These are phyloP conservation scores for Dendronephthya gigantea DNA, from an alignment of 64 coral and sea anemone species.

Conservation along the genomic window DNA sequence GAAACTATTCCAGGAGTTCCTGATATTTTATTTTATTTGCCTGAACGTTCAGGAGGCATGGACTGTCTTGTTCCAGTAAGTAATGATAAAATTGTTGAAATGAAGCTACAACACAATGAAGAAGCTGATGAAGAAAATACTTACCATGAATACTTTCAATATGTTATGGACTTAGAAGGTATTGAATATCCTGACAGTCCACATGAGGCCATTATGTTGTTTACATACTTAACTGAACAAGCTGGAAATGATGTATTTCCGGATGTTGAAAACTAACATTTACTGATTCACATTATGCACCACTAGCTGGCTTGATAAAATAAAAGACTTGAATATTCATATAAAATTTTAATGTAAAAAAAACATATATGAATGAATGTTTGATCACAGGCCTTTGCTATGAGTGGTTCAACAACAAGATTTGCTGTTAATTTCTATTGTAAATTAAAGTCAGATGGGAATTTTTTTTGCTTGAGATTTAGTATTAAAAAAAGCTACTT, in stretches of 20 bases:
- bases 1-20: slow-evolving; percentile 25
- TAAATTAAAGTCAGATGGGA: too few species aligned
- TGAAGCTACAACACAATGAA: neutral
- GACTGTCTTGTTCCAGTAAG: slow-evolving; percentile 15
- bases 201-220: neutral
- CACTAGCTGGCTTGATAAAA: neutral
- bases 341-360: too few species aligned
- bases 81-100: slow-evolving; percentile 13
- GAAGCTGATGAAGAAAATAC: slow-evolving; percentile 3
- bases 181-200: slow-evolving; percentile 10
- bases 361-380: too few species aligned
- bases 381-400: too few species aligned
- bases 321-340: neutral
- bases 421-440: too few species aligned
- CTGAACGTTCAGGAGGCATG: slow-evolving; percentile 6
- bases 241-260: slow-evolving; percentile 5
- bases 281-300: neutral
- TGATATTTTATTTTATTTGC: slow-evolving; percentile 8
- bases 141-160: slow-evolving; percentile 12
- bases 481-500: too few species aligned
- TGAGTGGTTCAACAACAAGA: too few species aligned
- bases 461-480: too few species aligned
- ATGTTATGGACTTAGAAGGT: slow-evolving; percentile 17
- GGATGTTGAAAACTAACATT: neutral
- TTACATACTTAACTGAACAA: neutral